Evolutionary conservation across 2,888 invertebrate species (phyloP).

Genomic region (Rhingia campestris): DNA sequence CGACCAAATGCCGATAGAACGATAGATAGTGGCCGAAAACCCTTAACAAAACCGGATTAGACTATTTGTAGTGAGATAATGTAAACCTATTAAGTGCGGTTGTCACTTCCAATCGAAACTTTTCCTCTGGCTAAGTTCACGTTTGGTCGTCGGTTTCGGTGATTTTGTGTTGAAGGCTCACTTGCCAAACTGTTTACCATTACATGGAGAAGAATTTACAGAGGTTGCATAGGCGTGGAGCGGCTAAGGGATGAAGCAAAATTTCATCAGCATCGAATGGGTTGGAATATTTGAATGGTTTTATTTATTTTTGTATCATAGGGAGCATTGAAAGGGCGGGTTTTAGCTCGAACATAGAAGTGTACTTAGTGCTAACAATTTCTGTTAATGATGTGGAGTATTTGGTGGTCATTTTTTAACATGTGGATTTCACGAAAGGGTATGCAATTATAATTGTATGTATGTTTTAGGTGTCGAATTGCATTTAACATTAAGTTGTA

Average conservation of each 20-base stretch:
- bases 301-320: conserved; percentile 20
- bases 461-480: neutral
- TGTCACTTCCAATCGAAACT: conserved; percentile 70
- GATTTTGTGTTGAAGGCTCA: conserved; percentile 52
- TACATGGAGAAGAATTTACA: conserved; percentile 29
- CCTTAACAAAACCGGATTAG: conserved; percentile 59
- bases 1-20: conserved; percentile 16
- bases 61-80: conserved; percentile 58
- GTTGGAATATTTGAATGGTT: conserved; percentile 38
- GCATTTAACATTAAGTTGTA: conserved; percentile 19
- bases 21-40: neutral
- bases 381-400: conserved; percentile 56
- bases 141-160: conserved; percentile 39
- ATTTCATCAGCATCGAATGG: conserved; percentile 47
- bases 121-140: conserved; percentile 53
- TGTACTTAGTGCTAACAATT: conserved; percentile 12
- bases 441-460: neutral
- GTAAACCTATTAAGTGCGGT: conserved; percentile 69
- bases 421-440: neutral
- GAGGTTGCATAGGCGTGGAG: neutral
- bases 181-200: conserved; percentile 16
- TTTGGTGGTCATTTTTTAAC: conserved; percentile 41
- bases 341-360: conserved; percentile 8
- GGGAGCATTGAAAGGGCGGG: neutral
- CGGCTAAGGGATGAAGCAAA: conserved; percentile 1